Conservation (phyloP, 2,113 vertebrate species). For the Rhineura floridana region DNA sequence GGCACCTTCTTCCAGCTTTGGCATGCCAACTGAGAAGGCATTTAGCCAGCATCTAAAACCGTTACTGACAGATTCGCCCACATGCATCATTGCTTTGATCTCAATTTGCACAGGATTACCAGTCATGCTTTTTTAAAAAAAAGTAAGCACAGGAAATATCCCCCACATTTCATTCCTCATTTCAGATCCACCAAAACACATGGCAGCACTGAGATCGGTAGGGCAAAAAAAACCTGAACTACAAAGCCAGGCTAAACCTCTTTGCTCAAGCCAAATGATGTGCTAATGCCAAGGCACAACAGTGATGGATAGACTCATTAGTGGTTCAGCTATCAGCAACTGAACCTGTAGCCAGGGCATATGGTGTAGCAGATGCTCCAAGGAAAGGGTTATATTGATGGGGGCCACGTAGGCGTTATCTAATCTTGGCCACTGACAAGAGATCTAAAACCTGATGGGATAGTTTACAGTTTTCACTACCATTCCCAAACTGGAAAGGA, state of each 20-base stretch:
- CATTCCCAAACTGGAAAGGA: constrained; percentile 45
- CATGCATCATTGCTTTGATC: constrained; percentile 46
- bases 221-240: constrained; percentile 31
- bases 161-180: constrained; percentile 40
- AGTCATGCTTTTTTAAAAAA: constrained; percentile 35
- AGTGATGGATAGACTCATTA: constrained; percentile 80
- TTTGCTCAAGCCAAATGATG: constrained; percentile 59
- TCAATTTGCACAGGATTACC: constrained; percentile 69
- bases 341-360: constrained; percentile 78
- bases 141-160: neutral
- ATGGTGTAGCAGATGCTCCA: constrained; percentile 80
- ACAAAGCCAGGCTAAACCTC: constrained; percentile 57
- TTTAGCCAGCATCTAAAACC: constrained; percentile 65
- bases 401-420: constrained; percentile 53
- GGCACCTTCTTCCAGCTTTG: constrained; percentile 63
- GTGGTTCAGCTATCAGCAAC: constrained; percentile 64
- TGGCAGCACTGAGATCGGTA: constrained; percentile 46
- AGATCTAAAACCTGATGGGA: constrained; percentile 44
- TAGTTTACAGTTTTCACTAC: constrained; percentile 45
- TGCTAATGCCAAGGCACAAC: constrained; percentile 61
- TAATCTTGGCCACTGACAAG: constrained; percentile 62
- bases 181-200: constrained; percentile 66
- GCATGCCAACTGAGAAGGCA: constrained; percentile 56
- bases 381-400: constrained; percentile 59
- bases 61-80: constrained; percentile 67